phyloP scores from a whole-genome alignment of 2,888 invertebrate genomes.

The Drosophila pegasa region DNA sequence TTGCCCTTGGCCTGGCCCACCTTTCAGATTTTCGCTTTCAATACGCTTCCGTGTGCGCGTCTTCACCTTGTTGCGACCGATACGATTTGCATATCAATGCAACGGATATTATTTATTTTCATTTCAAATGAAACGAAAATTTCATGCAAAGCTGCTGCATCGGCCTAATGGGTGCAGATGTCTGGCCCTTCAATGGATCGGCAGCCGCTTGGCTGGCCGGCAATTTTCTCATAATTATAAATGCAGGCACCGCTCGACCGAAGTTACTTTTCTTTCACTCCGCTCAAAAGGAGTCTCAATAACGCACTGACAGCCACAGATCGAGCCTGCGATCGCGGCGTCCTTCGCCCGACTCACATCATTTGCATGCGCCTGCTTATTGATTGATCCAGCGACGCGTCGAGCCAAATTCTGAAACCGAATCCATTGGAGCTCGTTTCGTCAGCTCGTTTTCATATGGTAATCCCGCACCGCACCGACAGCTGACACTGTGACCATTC shows the following conservation, averaged over 20 bases:
- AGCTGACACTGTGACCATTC: slow-evolving; percentile 44
- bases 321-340: slow-evolving; percentile 41
- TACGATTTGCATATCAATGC: slow-evolving; percentile 80
- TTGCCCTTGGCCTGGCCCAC: slow-evolving; percentile 17
- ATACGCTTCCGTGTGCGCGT: slow-evolving; percentile 66
- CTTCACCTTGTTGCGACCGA: slow-evolving; percentile 56
- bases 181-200: slow-evolving; percentile 18
- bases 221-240: slow-evolving; percentile 76
- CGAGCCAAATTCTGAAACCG: slow-evolving; percentile 29
- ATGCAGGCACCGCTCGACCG: slow-evolving; percentile 57
- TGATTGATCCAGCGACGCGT: slow-evolving; percentile 60
- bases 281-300: slow-evolving; percentile 62
- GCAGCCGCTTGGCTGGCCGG: slow-evolving; percentile 27
- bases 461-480: slow-evolving; percentile 36
- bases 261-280: slow-evolving; percentile 51
- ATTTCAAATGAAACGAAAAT: slow-evolving; percentile 62
- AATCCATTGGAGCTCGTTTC: slow-evolving; percentile 58
- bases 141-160: slow-evolving; percentile 66
- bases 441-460: slow-evolving; percentile 65
- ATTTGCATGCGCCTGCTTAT: slow-evolving; percentile 61
- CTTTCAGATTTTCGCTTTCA: slow-evolving; percentile 57
- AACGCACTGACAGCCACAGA: slow-evolving; percentile 59
- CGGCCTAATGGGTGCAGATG: slow-evolving; percentile 74
- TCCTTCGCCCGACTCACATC: slow-evolving; percentile 31
- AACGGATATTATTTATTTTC: slow-evolving; percentile 78